Evolutionary conservation across 2,888 invertebrate genomes (phyloP), one percentile per base, ranked within the genome.

Genomic region (Latrodectus hesperus): DNA sequence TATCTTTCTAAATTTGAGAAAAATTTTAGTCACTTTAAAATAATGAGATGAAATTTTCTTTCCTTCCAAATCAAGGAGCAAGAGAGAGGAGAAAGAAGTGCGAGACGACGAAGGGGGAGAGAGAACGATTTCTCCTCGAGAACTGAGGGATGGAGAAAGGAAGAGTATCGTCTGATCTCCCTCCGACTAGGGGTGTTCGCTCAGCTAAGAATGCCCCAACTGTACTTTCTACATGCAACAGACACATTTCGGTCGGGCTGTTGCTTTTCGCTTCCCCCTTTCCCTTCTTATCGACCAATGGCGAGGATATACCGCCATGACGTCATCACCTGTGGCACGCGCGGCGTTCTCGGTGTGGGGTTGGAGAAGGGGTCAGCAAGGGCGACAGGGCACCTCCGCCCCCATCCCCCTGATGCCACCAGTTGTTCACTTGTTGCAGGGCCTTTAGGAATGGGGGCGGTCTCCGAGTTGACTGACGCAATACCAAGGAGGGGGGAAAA

Each of bases 271-370:
- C 68, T 53, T 67, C 81, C 52, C 53, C 72, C 80, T 64, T 53
- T 60, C 73, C 68, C 67, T 22, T 22, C 73, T 38, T n/a, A 17
- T 51, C 83, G 71, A 70, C 83, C 83, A 83, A 83, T 83, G 52
- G 71, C 70, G 64, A 64, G 49, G 75, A 55, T n/a, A 55, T 12
- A 17, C 17, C n/a, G 38, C 38, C 64, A 52, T 83, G 83, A 83
- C 83, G 83, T 83, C 83, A 83, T 49, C 83, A 83, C 83, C 83
- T 83, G 83, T 83, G 76, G 83, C 83, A 76, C 83, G 76, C 83
- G 83, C 83, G 51, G 22, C 55, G 74, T 65, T 22, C 78, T 73
- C 60, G 73, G 67, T 22, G 22, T 22, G 22, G 22, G 22, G 1
- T 0, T 22, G 22, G 22, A 17, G 72, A 51, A 70, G 22, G 22